phyloP scores from a whole-genome alignment of 1,140 invertebrate species.

The Drosophila willistoni region DNA sequence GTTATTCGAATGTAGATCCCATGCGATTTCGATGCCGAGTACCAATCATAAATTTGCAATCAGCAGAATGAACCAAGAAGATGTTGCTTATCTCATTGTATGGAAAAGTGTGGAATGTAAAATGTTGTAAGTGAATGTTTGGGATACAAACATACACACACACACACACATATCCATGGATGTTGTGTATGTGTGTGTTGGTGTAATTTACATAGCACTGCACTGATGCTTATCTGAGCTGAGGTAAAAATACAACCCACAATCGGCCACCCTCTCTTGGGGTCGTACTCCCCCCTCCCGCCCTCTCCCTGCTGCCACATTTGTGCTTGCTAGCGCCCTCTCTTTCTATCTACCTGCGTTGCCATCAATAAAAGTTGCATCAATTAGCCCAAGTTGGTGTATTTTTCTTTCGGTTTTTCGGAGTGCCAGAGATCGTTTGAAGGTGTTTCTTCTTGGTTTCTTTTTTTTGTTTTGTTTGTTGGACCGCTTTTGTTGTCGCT shows the following conservation, averaged over 20 bases:
- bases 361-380: slow-evolving; percentile 71
- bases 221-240: slow-evolving; percentile 72
- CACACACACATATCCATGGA: background rate
- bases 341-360: slow-evolving; percentile 4
- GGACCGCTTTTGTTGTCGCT: slow-evolving; percentile 74
- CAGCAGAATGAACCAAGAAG: background rate
- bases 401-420: slow-evolving; percentile 4
- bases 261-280: slow-evolving; percentile 1
- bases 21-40: too few species aligned
- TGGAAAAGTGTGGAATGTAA: slow-evolving; percentile 80
- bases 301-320: background rate
- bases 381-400: slow-evolving; percentile 69
- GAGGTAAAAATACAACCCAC: slow-evolving; percentile 69
- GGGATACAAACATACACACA: slow-evolving; percentile 52
- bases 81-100: slow-evolving; percentile 65
- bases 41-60: slow-evolving; percentile 2
- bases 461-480: slow-evolving; percentile 29
- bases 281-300: background rate
- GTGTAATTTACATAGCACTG: slow-evolving; percentile 50
- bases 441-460: slow-evolving; percentile 17
- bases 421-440: slow-evolving; percentile 26
- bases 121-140: slow-evolving; percentile 75
- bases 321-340: background rate
- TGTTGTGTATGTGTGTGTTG: background rate
- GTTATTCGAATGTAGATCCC: too few species aligned